Evolutionary conservation across 2,797 vertebrate species (phyloP).

Genomic region (Dermochelys coriacea): DNA sequence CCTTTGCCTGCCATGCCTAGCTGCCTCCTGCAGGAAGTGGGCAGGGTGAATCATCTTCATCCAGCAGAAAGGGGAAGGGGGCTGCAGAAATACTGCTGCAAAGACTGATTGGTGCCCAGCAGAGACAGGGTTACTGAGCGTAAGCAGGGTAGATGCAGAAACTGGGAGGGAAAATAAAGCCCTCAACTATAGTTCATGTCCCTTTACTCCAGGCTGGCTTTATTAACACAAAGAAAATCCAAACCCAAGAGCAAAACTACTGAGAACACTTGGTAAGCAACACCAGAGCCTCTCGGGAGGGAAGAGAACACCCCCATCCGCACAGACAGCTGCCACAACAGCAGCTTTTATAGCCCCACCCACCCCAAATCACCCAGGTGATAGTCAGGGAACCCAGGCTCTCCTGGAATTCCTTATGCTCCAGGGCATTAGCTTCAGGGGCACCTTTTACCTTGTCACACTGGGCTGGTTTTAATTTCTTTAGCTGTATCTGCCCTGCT

Average conservation of each 20-base stretch:
- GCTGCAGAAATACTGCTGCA: background rate
- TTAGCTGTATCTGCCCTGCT: background rate
- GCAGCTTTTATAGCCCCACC: background rate
- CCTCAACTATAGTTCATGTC: background rate
- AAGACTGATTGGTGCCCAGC: background rate
- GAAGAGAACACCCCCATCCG: background rate
- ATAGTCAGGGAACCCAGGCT: background rate
- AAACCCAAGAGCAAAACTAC: background rate
- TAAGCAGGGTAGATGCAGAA: background rate
- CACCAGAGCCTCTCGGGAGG: background rate
- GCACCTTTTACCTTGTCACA: background rate
- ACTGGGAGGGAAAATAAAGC: background rate
- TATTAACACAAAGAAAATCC: background rate
- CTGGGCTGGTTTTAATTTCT: background rate
- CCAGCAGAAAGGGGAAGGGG: background rate
- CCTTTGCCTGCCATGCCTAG: background rate
- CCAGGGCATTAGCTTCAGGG: background rate
- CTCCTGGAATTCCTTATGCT: background rate
- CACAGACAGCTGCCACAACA: background rate
- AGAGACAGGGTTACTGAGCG: background rate
- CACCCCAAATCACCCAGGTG: background rate
- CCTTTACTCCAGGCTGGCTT: background rate
- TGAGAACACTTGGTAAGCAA: background rate
- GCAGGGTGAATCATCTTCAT: background rate
- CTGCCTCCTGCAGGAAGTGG: background rate